These are phyloP conservation scores for Sebastes taczanowskii DNA, from an alignment of 2,797 vertebrate genomes.

Conservation along the genomic window DNA sequence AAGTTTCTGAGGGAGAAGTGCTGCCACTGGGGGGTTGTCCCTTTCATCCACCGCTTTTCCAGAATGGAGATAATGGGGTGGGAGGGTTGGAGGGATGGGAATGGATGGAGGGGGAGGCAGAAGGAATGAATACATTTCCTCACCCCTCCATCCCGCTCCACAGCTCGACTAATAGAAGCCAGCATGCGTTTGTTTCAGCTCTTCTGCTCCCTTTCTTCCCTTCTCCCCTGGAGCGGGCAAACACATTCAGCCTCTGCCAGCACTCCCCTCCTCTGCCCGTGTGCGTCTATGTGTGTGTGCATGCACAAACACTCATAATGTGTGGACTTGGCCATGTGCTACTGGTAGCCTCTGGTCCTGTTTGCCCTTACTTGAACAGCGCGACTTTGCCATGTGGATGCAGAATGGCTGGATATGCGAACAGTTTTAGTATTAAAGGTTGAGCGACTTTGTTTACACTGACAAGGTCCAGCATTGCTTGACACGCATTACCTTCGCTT, in stretches of 20 bases:
- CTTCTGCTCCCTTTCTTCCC: constrained; percentile 74
- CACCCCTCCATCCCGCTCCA: constrained; percentile 69
- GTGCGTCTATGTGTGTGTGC: constrained; percentile 30
- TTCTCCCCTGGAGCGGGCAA: constrained; percentile 71
- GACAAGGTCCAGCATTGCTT: constrained; percentile 38
- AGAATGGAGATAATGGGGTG: constrained; percentile 82
- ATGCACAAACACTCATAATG: constrained; percentile 35
- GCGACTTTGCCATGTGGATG: constrained; percentile 37
- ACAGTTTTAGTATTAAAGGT: constrained; percentile 32
- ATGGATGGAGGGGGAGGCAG: constrained; percentile 6
- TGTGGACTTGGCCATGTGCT: constrained; percentile 69
- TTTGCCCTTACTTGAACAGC: constrained; percentile 57
- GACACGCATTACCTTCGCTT: constrained; percentile 38
- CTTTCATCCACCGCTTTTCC: constrained; percentile 78
- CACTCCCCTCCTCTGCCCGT: constrained; percentile 48
- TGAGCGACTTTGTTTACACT: constrained; percentile 54
- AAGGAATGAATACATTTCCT: constrained; percentile 71
- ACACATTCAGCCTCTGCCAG: constrained; percentile 76
- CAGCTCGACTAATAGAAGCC: constrained; percentile 82
- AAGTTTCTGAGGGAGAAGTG: constrained; percentile 74
- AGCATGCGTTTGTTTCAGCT: constrained; percentile 82
- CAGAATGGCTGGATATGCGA: constrained; percentile 23
- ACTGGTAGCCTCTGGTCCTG: constrained; percentile 59
- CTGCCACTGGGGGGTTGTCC: constrained; percentile 69
- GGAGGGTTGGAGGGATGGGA: constrained; percentile 61